Evolutionary conservation across 2,113 vertebrate genomes (phyloP).

Genomic region (Nestor notabilis): DNA sequence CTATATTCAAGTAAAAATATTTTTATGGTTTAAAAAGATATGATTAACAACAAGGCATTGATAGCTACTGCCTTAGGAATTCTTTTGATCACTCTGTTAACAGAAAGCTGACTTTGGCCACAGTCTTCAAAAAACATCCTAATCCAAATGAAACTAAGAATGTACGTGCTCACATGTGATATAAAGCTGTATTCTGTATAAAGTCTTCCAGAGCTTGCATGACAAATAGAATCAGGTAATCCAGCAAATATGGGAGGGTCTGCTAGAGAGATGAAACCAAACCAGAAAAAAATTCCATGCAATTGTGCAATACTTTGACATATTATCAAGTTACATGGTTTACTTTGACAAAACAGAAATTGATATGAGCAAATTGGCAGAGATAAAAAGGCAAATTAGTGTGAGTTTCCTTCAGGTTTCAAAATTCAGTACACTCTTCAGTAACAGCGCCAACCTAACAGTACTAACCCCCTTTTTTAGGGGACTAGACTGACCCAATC

Average conservation of each 20-base stretch:
- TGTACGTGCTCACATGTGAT: neutral
- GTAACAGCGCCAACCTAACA: neutral
- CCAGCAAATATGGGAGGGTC: neutral
- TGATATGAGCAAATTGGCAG: neutral
- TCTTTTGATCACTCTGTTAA: neutral
- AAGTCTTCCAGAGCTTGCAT: neutral
- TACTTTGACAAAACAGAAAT: neutral
- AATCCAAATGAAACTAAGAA: neutral
- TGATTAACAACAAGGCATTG: neutral
- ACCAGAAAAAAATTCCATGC: fast-evolving
- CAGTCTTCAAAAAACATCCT: neutral
- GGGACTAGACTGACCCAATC: fast-evolving
- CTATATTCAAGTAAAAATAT: neutral
- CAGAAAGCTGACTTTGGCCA: neutral
- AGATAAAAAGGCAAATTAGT: neutral
- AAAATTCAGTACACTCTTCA: neutral
- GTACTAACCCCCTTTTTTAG: neutral
- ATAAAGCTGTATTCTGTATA: neutral
- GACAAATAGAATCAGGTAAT: neutral
- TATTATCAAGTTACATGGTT: neutral
- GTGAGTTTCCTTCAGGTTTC: neutral
- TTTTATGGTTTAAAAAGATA: neutral
- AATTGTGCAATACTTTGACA: neutral
- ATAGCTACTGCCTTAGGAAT: neutral
- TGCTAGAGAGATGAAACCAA: neutral